These are phyloP conservation scores for Scolopax bukidnonensis DNA, from an alignment of 2,797 vertebrate species.

Conservation along the genomic window DNA sequence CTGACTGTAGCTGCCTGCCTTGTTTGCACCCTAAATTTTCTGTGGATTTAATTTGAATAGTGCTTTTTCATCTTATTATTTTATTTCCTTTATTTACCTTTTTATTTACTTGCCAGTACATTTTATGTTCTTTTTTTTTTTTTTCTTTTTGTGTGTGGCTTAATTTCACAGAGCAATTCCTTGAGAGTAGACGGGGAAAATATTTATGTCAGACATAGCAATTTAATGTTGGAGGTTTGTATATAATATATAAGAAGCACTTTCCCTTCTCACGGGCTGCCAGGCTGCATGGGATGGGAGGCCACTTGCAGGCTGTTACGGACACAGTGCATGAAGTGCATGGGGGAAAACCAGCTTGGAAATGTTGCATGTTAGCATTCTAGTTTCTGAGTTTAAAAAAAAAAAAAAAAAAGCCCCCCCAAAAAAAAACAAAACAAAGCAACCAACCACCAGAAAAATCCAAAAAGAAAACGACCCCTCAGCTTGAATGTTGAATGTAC, in stretches of 20 bases:
- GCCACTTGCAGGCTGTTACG: conserved; percentile 87
- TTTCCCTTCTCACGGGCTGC: conserved; percentile 80
- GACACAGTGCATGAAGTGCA: conserved; percentile 87
- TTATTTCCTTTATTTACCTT: conserved; percentile 65
- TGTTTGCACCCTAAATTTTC: conserved; percentile 7
- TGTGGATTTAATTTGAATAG: conserved; percentile 60
- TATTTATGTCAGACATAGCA: conserved; percentile 99
- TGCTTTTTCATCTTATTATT: conserved; percentile 39
- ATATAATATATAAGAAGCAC: conserved; percentile 77
- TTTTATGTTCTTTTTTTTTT: conserved; percentile 45
- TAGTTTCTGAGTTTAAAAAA: conserved; percentile 8
- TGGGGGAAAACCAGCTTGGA: conserved; percentile 69
- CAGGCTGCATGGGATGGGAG: conserved; percentile 81
- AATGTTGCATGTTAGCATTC: conserved; percentile 72
- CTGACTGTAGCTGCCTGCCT: conserved; percentile 54
- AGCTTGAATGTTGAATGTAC: not conserved
- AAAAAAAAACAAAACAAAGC: not conserved
- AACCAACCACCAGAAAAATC: not conserved
- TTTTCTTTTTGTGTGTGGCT: conserved; percentile 74
- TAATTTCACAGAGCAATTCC: conserved; percentile 92
- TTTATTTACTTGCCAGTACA: conserved; percentile 62
- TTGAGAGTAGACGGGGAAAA: conserved; percentile 98
- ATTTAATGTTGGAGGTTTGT: conserved; percentile 99
- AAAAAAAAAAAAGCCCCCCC: not conserved
- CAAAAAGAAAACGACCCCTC: not conserved